Conservation (phyloP, 2,888 invertebrate species). For the Mythimna albipuncta region DNA sequence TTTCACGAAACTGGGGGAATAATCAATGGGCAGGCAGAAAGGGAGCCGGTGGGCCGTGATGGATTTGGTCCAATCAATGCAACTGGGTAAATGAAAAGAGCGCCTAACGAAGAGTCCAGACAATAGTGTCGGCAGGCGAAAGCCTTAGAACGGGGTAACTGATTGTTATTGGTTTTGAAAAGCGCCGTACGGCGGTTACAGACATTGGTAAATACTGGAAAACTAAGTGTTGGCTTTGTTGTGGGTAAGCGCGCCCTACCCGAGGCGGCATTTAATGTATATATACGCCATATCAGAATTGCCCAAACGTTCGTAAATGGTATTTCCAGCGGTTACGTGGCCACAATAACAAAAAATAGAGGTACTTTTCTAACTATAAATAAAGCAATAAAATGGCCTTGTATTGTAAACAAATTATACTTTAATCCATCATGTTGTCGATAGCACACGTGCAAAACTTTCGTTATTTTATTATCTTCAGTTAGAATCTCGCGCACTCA, state of each 20-base stretch:
- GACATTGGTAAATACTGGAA: conserved; percentile 72
- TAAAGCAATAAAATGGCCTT: conserved; percentile 27
- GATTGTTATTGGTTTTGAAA: conserved; percentile 79
- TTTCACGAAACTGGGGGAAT: conserved; percentile 69
- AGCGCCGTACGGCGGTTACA: conserved; percentile 61
- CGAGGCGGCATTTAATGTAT: conserved; percentile 21
- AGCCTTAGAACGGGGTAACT: conserved; percentile 76
- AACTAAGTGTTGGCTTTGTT: conserved; percentile 72
- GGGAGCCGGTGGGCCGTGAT: conserved; percentile 72
- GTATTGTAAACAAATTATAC: conserved; percentile 51
- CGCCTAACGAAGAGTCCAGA: conserved; percentile 76
- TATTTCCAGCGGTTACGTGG: conserved; percentile 17
- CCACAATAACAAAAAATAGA: conserved; percentile 31
- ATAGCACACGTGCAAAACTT: conserved; percentile 56
- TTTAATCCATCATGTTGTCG: conserved; percentile 58
- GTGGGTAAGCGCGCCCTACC: conserved; percentile 48
- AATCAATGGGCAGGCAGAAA: conserved; percentile 74
- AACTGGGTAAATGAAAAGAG: conserved; percentile 78
- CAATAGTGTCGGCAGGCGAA: conserved; percentile 70
- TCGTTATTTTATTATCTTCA: conserved; percentile 50
- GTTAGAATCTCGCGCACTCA: conserved; percentile 33
- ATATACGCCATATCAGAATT: conserved; percentile 39
- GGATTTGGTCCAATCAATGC: conserved; percentile 80
- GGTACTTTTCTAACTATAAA: conserved; percentile 21
- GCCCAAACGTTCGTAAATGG: conserved; percentile 40